A percentile compares a stretch with the other conserved stretches of the same genome.
Evolutionary conservation across 1,140 invertebrate species (phyloP).

Genomic region (Heliconius hermathena): DNA sequence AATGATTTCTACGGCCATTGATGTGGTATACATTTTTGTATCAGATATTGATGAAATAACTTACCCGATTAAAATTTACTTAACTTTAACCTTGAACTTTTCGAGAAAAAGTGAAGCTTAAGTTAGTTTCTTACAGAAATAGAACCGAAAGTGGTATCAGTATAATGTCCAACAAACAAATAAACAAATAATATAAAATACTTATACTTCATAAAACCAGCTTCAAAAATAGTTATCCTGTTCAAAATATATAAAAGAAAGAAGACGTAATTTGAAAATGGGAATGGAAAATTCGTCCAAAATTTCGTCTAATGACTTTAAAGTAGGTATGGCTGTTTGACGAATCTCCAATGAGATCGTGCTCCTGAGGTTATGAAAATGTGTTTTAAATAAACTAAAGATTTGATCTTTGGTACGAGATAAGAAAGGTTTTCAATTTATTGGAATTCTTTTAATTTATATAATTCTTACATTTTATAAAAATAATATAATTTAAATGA

Average conservation of each 20-base stretch:
- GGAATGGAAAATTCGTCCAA: conserved; percentile 20
- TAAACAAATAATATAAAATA: neutral
- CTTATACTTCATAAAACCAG: conserved; percentile 6
- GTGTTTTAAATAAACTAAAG: conserved; percentile 4
- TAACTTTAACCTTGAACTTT: too few species aligned
- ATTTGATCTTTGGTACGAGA: neutral
- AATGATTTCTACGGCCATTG: too few species aligned
- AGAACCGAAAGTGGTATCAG: too few species aligned
- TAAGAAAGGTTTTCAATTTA: neutral
- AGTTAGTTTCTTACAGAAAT: too few species aligned
- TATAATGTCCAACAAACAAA: too few species aligned
- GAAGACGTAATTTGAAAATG: conserved; percentile 24
- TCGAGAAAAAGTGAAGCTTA: too few species aligned
- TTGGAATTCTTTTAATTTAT: neutral
- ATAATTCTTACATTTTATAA: neutral
- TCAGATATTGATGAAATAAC: too few species aligned
- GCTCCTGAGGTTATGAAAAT: conserved; percentile 16
- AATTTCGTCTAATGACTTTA: conserved; percentile 31
- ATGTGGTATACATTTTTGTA: too few species aligned
- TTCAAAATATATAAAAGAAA: conserved; percentile 24
- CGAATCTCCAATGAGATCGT: conserved; percentile 26
- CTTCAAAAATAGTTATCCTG: conserved; percentile 17
- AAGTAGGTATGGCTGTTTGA: conserved; percentile 28
- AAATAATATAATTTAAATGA: too few species aligned
- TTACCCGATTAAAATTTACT: too few species aligned